phyloP scores from a whole-genome alignment of 1,140 invertebrate species.

The Drosophila fuyamai region DNA sequence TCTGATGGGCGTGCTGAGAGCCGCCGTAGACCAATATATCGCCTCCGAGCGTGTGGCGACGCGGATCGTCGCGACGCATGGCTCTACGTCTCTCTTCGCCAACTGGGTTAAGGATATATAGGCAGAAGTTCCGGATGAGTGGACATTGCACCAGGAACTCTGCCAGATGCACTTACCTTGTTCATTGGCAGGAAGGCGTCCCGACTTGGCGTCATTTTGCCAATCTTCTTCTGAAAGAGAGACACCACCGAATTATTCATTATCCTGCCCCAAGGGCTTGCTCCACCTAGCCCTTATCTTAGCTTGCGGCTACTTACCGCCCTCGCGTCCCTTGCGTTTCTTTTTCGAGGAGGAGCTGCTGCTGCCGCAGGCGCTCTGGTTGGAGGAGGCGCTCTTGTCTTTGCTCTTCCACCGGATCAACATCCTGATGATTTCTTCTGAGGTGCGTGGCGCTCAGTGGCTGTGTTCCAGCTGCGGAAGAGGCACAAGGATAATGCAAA shows the following conservation, averaged over 20 bases:
- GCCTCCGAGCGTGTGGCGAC: constrained; percentile 89
- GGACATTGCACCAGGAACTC: background rate
- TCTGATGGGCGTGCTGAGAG: constrained; percentile 85
- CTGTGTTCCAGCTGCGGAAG: background rate
- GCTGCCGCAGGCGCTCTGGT: constrained; percentile 68
- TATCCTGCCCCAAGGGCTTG: background rate
- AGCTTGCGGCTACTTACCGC: constrained; percentile 59
- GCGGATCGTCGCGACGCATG: constrained; percentile 88
- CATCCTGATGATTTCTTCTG: constrained; percentile 71
- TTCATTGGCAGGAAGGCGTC: constrained; percentile 71
- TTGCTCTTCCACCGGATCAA: constrained; percentile 87
- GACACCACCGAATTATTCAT: background rate
- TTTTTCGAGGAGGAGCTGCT: constrained; percentile 85
- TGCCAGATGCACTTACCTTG: constrained; percentile 55
- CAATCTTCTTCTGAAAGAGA: constrained; percentile 81
- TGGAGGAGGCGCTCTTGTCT: constrained; percentile 86
- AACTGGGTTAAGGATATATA: constrained; percentile 2
- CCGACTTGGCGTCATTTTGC: constrained; percentile 83
- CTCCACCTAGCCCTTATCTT: background rate
- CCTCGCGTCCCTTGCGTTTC: constrained; percentile 87
- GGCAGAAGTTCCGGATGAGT: background rate
- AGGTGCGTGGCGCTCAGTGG: background rate
- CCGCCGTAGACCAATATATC: constrained; percentile 88
- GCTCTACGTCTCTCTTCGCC: constrained; percentile 85
- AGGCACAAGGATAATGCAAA: background rate